Base-by-base conservation (phyloP, 1,140 invertebrate species). In the Drosophila mojavensis region DNA sequence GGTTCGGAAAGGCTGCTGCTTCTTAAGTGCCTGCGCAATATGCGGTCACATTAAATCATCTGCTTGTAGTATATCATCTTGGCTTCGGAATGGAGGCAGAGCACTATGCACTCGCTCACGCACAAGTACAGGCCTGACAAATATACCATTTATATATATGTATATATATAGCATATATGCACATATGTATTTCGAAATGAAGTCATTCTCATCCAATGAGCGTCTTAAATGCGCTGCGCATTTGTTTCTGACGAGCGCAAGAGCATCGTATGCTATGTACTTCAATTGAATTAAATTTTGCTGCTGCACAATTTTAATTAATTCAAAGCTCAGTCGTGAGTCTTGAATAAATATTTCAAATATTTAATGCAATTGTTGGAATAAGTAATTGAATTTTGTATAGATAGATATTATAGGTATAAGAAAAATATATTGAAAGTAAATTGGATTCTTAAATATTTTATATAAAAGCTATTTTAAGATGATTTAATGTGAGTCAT, bases 41-140 rank as follows among this genome's bases (percentile, higher is more conserved):
- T 79, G 84, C 75, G 84, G 84, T 89, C 69, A 78, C 82, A 89
- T 89, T 89, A 89, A 89, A 84, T 89, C 84, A 89, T 89, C 84
- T 89, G 84, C 80, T 89, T 62, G 80, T 78, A 84, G 80, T 88
- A 83, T 84, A 83, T 88, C 83, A 88, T 74, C 63, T 54, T 20
- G 17, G 77, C 75, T 39, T 24, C 61, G 60, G 41, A 60, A 75
- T 70, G 66, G 60, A 75, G 72, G 33, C 61, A 66, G 62, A 60
- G 28, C 10, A 72, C 62, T 50, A 58, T 79, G 62, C 64, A 61
- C 36, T 11, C 36, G 36, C 36, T 11, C 41, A 41, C 10, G 10
- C 70, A 50, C 78, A 78, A 85, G 81, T 85, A 85, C 81, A 86
- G 81, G 75, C 80, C 81, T 81, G 64, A 69, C 81, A 73, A 68